Evolutionary conservation across 2,888 invertebrate genomes (phyloP).

Genomic region (Macrosoma leucophasiata): DNA sequence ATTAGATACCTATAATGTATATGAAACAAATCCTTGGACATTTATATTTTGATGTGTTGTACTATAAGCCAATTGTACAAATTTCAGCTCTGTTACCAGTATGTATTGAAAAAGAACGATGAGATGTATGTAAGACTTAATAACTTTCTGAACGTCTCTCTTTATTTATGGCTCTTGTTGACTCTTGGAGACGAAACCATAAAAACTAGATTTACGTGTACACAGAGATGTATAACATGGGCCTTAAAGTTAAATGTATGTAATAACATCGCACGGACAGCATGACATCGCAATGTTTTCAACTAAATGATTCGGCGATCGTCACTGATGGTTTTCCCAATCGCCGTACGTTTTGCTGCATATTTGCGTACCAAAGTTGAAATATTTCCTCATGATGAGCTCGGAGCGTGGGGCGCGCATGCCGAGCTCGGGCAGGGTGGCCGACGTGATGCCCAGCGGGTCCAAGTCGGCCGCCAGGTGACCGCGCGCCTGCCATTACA

Average conservation of each 20-base stretch:
- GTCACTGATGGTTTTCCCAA: neutral
- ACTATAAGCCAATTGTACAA: too few relatives aligned
- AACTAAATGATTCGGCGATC: conserved; percentile 3
- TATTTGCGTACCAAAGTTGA: conserved; percentile 69
- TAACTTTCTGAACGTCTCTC: too few relatives aligned
- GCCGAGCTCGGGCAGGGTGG: conserved; percentile 75
- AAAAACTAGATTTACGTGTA: too few relatives aligned
- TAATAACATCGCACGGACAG: conserved; percentile 41
- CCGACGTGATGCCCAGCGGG: conserved; percentile 92
- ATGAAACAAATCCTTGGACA: too few relatives aligned
- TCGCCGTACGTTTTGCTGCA: neutral
- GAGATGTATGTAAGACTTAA: too few relatives aligned
- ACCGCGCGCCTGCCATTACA: conserved; percentile 86
- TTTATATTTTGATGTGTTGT: too few relatives aligned
- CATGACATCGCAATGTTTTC: conserved; percentile 40
- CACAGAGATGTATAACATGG: too few relatives aligned
- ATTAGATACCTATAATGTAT: too few relatives aligned
- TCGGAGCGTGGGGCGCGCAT: conserved; percentile 69
- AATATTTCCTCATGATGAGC: conserved; percentile 76
- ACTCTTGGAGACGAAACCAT: too few relatives aligned
- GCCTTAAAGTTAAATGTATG: conserved; percentile 45
- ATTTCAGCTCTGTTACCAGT: too few relatives aligned
- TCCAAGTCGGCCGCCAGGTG: conserved; percentile 95
- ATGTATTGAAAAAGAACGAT: too few relatives aligned
- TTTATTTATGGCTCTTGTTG: too few relatives aligned